Evolutionary conservation across 2,888 invertebrate species (phyloP).

Genomic region (Druceiella hillmani): DNA sequence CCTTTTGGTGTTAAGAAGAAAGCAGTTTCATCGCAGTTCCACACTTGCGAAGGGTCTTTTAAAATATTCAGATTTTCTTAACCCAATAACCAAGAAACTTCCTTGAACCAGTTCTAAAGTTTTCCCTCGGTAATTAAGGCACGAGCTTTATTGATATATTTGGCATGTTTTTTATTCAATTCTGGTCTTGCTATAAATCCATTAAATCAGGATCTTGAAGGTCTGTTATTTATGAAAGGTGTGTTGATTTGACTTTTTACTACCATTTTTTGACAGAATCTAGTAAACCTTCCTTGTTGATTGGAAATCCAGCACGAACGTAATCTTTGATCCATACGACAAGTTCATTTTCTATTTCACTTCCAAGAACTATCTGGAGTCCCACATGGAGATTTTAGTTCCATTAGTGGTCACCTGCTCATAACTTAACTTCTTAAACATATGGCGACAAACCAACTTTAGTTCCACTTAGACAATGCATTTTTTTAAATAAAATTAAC

Average conservation of each 20-base stretch:
- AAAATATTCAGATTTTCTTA: slow-evolving; percentile 11
- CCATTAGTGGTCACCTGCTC: too few relatives aligned
- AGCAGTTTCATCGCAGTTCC: slow-evolving; percentile 16
- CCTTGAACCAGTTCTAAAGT: slow-evolving; percentile 10
- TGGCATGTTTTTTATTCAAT: slow-evolving; percentile 21
- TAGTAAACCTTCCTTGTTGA: slow-evolving; percentile 23
- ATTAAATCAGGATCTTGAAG: slow-evolving; percentile 21
- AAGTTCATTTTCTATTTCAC: slow-evolving; percentile 20
- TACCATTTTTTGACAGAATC: slow-evolving; percentile 22
- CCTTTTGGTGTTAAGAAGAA: slow-evolving; percentile 20
- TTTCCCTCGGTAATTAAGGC: slow-evolving; percentile 21
- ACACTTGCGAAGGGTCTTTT: slow-evolving; percentile 8
- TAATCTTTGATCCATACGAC: slow-evolving; percentile 22
- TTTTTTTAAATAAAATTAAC: too few relatives aligned
- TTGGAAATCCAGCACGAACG: slow-evolving; percentile 22
- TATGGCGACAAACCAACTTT: too few relatives aligned
- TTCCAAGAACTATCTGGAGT: slow-evolving; percentile 23
- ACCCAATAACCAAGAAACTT: too few relatives aligned
- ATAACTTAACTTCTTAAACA: too few relatives aligned
- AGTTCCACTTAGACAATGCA: too few relatives aligned
- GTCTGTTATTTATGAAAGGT: slow-evolving; percentile 23
- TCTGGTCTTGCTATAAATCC: slow-evolving; percentile 22
- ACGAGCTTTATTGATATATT: slow-evolving; percentile 25
- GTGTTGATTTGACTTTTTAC: slow-evolving; percentile 17
- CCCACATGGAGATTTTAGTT: too few relatives aligned